A percentile compares a stretch with the other conserved stretches of the same genome.
These are phyloP conservation scores for Burhinus bistriatus DNA, from an alignment of 2,113 vertebrate genomes.

Conservation along the genomic window DNA sequence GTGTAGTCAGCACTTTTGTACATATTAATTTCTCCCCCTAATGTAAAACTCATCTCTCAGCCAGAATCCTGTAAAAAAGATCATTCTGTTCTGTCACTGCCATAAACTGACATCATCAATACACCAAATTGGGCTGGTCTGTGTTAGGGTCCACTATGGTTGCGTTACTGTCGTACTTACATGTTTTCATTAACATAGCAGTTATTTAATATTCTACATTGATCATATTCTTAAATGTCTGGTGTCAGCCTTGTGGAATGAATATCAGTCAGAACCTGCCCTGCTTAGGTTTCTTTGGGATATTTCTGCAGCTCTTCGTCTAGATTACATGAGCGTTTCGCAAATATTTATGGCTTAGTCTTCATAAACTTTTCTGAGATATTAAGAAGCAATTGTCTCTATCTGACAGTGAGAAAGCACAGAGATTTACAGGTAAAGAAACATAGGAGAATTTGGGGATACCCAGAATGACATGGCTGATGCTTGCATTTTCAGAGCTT, in stretches of 20 bases:
- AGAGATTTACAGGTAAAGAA: not conserved
- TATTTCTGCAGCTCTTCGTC: not conserved
- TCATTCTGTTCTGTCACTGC: not conserved
- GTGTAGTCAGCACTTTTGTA: not conserved
- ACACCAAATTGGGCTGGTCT: not conserved
- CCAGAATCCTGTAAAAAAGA: not conserved
- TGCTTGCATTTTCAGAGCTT: not conserved
- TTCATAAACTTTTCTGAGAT: not conserved
- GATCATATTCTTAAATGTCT: not conserved
- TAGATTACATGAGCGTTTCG: not conserved
- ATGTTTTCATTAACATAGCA: not conserved
- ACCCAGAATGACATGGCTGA: not conserved
- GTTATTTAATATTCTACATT: not conserved
- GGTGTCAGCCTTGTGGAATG: not conserved
- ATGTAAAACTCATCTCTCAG: not conserved
- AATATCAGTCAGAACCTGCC: not conserved
- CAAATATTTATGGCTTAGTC: not conserved
- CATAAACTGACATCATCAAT: not conserved
- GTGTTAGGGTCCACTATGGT: not conserved
- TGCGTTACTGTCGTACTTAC: not conserved
- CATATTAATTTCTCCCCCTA: rapidly evolving
- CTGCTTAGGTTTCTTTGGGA: not conserved
- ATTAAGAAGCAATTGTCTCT: not conserved
- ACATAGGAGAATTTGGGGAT: not conserved
- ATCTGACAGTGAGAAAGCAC: not conserved